Evolutionary conservation across 2,888 invertebrate species (phyloP).

Genomic region (Metellina segmentata): DNA sequence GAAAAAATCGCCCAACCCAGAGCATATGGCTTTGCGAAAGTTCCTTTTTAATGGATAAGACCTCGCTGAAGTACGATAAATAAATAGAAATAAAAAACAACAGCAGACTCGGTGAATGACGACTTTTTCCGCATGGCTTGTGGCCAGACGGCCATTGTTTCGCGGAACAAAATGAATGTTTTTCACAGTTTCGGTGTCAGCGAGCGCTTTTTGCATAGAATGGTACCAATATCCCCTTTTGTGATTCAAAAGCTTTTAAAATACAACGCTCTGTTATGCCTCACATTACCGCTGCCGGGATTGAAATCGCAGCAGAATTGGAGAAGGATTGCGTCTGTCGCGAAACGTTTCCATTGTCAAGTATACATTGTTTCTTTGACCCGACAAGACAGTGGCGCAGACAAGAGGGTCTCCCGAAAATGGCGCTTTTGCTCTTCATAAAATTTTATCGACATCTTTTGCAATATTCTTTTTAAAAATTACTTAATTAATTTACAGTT

Average conservation of each 20-base stretch:
- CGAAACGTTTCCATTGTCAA: neutral
- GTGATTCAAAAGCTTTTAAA: neutral
- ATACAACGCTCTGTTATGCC: neutral
- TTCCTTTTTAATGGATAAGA: neutral
- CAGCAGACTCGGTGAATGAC: neutral
- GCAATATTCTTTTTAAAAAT: too few species aligned
- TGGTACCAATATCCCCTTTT: constrained; percentile 4
- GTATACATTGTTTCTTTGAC: neutral
- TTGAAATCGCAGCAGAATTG: neutral
- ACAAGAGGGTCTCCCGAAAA: too few species aligned
- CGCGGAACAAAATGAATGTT: constrained; percentile 18
- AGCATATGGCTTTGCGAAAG: neutral
- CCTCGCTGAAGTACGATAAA: neutral
- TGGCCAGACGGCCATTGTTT: constrained; percentile 30
- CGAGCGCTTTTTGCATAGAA: constrained; percentile 25
- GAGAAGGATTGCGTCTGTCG: neutral
- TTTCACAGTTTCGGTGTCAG: constrained; percentile 36
- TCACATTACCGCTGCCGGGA: neutral
- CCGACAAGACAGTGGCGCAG: neutral
- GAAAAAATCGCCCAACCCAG: neutral
- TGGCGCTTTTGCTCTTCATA: too few species aligned
- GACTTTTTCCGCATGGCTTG: constrained; percentile 22
- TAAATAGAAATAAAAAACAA: neutral
- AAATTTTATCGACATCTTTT: too few species aligned
- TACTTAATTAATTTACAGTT: too few species aligned